Evolutionary conservation across 2,113 vertebrate genomes (phyloP).

Genomic region (Odontophorus gujanensis): DNA sequence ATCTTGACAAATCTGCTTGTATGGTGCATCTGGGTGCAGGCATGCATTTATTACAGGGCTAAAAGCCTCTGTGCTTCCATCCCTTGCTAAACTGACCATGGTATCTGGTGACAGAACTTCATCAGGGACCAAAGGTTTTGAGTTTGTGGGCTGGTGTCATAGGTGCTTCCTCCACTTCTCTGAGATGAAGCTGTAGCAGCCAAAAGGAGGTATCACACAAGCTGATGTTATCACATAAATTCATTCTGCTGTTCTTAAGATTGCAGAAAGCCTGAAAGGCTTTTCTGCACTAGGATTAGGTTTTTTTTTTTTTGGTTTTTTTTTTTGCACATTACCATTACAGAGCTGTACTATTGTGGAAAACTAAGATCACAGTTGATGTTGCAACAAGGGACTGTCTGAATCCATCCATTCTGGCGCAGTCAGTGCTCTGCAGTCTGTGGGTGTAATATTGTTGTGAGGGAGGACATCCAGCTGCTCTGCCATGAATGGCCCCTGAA

Average conservation of each 20-base stretch:
- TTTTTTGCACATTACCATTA: neutral
- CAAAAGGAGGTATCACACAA: neutral
- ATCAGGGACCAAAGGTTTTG: neutral
- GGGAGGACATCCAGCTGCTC: neutral
- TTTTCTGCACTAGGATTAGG: neutral
- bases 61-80: neutral
- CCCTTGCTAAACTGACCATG: neutral
- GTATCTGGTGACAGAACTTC: neutral
- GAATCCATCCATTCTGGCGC: neutral
- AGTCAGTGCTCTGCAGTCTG: neutral
- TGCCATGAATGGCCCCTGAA: neutral
- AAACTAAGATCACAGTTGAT: neutral
- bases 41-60: neutral
- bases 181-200: neutral
- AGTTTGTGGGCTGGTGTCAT: neutral
- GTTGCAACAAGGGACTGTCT: neutral
- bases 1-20: neutral
- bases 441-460: neutral
- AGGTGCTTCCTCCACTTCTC: neutral
- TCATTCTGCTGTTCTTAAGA: neutral
- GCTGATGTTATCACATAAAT: neutral
- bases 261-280: neutral
- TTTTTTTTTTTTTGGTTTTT: neutral
- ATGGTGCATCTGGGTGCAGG: neutral
- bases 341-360: neutral